Base-by-base conservation (phyloP, 1,140 invertebrate genomes). In the Apis florea region DNA sequence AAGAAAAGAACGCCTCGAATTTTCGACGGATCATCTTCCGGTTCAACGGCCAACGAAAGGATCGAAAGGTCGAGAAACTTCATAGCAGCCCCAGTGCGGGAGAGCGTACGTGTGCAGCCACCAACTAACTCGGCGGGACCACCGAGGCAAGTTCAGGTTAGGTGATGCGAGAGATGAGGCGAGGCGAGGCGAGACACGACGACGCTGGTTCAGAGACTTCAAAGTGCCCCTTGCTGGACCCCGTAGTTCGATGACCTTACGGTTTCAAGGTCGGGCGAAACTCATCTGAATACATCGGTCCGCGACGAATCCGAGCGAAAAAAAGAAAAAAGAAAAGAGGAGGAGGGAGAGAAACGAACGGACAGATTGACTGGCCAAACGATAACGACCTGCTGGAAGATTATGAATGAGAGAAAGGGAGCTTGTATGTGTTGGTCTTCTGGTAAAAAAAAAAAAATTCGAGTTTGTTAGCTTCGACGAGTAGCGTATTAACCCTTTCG, bases 201-300 rank as follows among this genome's bases (percentile, higher is more conserved):
- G 67, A 69, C 67, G 47, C 47, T 69, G 47, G 47, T 51, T 69
- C 53, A 71, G 54, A 58, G 54, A 58, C 70, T 58, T 58, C 70
- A 40, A 72, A 70, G 69, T 54, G 54, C 70, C 54, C 49, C 31
- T 40, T 19, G 68, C 51, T 73, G 70, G 54, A 15, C 21, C n/a
- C 17, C 26, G 24, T 73, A 24, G 70, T 73, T 73, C 70, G 54
- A 59, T 47, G 70, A 73, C 70, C 54, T 73, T 73, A 51, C 68
- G 15, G 21, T 59, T 73, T 59, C 70, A 73, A 73, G 70, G 70
- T 17, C 56, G 31, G 21, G 10, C 70, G 21, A 59, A 47, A 73
- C 70, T 73, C 70, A 59, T 73, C 56, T 73, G 31, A 73, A 73
- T 73, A 73, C 56, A 24, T 56, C 12, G 53, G 69, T 24, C 69